Conservation (phyloP, 2,113 vertebrate species). For the Suncus etruscus region DNA sequence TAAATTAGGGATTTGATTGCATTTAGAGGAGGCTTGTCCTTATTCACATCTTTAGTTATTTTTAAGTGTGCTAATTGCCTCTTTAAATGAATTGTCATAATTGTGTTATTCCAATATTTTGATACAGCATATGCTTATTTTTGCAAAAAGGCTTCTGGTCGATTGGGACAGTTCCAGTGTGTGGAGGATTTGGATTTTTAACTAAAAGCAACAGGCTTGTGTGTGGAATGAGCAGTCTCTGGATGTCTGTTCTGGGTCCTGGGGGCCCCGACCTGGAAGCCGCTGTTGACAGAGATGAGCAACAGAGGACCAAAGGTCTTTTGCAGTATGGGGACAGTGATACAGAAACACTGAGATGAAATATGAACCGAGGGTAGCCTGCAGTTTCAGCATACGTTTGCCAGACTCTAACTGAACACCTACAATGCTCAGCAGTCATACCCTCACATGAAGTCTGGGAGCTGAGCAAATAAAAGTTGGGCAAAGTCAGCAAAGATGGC, state of each 20-base stretch:
- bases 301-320: not conserved
- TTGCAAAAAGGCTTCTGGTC: constrained; percentile 77
- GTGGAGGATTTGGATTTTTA: constrained; percentile 49
- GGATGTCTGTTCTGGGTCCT: not conserved
- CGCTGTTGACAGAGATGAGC: not conserved
- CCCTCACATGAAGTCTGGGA: not conserved
- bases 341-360: not conserved
- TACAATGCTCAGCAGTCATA: not conserved
- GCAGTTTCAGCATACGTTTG: not conserved
- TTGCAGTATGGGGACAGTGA: not conserved
- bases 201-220: constrained; percentile 1
- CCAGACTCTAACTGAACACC: not conserved
- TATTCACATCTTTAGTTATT: constrained; percentile 64
- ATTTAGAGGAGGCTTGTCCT: not conserved
- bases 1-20: constrained; percentile 14
- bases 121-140: constrained; percentile 76
- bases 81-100: constrained; percentile 75
- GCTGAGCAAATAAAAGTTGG: not conserved
- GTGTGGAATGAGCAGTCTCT: not conserved
- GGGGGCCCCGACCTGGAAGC: not conserved
- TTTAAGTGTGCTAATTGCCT: constrained; percentile 77
- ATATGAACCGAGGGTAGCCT: not conserved
- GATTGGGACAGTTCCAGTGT: constrained; percentile 67
- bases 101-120: constrained; percentile 81
- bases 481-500: not conserved